Evolutionary conservation across 2,113 vertebrate genomes (phyloP).

Genomic region (Callopanchax toddi): DNA sequence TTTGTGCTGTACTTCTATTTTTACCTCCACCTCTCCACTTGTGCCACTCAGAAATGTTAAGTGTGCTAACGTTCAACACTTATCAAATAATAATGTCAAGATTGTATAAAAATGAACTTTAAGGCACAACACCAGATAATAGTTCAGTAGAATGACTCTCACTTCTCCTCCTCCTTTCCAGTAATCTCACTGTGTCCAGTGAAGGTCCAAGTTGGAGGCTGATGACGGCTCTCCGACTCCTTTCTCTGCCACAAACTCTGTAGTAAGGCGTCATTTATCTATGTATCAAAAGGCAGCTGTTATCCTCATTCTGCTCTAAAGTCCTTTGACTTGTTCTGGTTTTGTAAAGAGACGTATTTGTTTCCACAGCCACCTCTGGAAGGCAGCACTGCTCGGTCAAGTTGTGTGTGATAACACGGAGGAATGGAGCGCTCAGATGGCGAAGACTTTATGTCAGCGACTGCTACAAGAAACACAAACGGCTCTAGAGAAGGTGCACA

Average conservation of each 20-base stretch:
- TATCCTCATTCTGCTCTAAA: neutral
- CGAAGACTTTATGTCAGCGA: conserved; percentile 78
- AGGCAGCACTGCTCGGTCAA: conserved; percentile 84
- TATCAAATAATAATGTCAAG: too few relatives aligned
- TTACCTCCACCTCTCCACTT: too few relatives aligned
- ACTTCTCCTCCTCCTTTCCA: conserved; percentile 45
- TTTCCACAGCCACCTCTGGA: conserved; percentile 83
- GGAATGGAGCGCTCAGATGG: conserved; percentile 67
- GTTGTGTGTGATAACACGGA: conserved; percentile 81
- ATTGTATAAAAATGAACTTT: too few relatives aligned
- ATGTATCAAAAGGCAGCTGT: neutral
- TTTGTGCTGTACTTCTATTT: too few relatives aligned
- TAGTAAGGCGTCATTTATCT: conserved; percentile 79
- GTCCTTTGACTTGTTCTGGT: neutral
- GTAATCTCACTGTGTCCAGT: conserved; percentile 83
- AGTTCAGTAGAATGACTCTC: rapidly evolving
- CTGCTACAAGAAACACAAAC: conserved; percentile 76
- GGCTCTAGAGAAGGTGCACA: conserved; percentile 77
- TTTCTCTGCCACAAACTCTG: conserved; percentile 81
- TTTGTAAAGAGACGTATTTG: neutral
- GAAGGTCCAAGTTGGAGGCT: conserved; percentile 94
- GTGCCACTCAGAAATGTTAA: too few relatives aligned
- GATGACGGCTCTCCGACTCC: conserved; percentile 84
- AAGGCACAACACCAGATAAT: neutral
- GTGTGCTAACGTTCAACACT: too few relatives aligned